A percentile compares a stretch with the other conserved stretches of the same genome.
phyloP scores from a whole-genome alignment of 2,113 vertebrate species.

The Naja naja region DNA sequence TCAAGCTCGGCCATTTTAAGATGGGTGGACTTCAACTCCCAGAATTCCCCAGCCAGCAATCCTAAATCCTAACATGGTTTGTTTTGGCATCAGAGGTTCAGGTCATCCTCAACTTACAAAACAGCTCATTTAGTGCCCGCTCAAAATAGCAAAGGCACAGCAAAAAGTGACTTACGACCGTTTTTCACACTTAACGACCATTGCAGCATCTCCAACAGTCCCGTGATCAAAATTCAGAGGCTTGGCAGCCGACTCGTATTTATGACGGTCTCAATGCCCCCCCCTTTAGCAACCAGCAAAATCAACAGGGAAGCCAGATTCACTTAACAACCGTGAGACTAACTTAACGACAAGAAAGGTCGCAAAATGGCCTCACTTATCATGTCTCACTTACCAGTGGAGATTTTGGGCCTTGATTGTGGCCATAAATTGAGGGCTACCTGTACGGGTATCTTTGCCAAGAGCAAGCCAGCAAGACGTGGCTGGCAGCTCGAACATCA shows the following conservation, averaged over 20 bases:
- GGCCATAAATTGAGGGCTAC: background rate
- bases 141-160: fast-evolving
- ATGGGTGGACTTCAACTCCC: background rate
- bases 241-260: background rate
- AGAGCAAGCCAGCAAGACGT: background rate
- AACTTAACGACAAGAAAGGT: background rate
- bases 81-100: background rate
- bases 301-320: background rate
- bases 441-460: background rate
- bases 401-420: fast-evolving
- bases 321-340: background rate
- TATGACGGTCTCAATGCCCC: background rate
- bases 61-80: background rate
- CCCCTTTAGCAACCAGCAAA: background rate
- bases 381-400: background rate
- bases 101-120: too few relatives aligned
- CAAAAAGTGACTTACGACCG: background rate
- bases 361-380: too few relatives aligned
- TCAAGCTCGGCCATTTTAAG: background rate
- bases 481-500: background rate
- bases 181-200: background rate
- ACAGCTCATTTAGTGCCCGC: too few relatives aligned
- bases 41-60: background rate
- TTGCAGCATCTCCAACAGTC: background rate
- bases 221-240: background rate